Conservation (phyloP, 2,888 invertebrate species). For the Penaeus monodon region DNA sequence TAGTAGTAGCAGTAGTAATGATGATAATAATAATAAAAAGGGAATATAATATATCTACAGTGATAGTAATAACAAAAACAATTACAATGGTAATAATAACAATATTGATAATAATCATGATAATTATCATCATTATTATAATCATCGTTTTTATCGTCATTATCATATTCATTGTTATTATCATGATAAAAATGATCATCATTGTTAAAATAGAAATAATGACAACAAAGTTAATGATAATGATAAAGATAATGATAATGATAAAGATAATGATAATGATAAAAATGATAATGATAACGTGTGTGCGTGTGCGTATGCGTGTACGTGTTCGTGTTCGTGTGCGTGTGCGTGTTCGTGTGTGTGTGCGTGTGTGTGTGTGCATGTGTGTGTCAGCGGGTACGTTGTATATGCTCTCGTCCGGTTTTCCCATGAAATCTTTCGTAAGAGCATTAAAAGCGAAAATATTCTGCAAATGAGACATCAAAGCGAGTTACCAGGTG, state of each 20-base stretch:
- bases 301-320: not conserved
- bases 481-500: too few relatives aligned
- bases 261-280: not conserved
- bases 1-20: too few relatives aligned
- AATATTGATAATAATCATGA: not conserved
- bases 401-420: too few relatives aligned
- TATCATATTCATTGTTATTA: not conserved
- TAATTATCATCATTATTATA: not conserved
- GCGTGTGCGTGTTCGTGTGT: not conserved
- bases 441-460: too few relatives aligned
- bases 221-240: not conserved
- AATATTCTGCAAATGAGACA: too few relatives aligned
- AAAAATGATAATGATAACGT: not conserved
- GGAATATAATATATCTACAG: too few relatives aligned
- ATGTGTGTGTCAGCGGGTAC: too few relatives aligned
- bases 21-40: too few relatives aligned
- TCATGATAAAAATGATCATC: not conserved
- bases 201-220: not conserved
- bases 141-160: constrained; percentile 1
- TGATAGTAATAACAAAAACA: too few relatives aligned
- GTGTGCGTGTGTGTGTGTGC: not conserved
- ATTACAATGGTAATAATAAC: too few relatives aligned
- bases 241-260: not conserved
- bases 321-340: not conserved
- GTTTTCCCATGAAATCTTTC: too few relatives aligned